Conservation (phyloP, 2,113 vertebrate species). For the Asarcornis scutulata region DNA sequence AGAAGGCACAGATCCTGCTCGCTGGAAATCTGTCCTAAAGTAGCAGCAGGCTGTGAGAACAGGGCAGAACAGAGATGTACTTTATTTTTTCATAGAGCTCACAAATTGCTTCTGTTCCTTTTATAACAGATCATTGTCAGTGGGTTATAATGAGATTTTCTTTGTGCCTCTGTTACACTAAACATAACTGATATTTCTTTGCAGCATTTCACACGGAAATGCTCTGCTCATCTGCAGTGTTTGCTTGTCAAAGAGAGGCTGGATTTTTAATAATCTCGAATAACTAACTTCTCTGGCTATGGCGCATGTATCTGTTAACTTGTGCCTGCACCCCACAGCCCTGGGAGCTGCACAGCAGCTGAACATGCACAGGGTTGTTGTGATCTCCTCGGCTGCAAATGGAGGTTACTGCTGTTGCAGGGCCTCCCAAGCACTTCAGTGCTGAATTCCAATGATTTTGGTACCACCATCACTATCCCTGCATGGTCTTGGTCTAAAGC, state of each 20-base stretch:
- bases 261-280: background rate
- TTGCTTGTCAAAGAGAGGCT: background rate
- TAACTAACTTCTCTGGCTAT: background rate
- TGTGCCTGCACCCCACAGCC: background rate
- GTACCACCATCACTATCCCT: background rate
- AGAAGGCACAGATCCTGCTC: background rate
- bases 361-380: background rate
- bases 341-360: background rate
- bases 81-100: background rate
- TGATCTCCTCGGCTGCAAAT: slow-evolving; percentile 5
- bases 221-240: accelerated
- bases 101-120: background rate
- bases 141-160: background rate
- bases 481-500: background rate
- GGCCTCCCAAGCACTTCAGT: background rate
- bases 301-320: background rate
- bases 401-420: background rate
- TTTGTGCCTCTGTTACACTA: background rate
- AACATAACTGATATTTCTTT: background rate
- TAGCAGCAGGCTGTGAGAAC: background rate
- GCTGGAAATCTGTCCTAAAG: background rate
- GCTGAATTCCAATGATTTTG: background rate
- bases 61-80: background rate
- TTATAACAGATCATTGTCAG: background rate
- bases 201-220: background rate